These are phyloP conservation scores for Cacoxenus indagator DNA, from an alignment of 2,888 invertebrate species.

Conservation along the genomic window DNA sequence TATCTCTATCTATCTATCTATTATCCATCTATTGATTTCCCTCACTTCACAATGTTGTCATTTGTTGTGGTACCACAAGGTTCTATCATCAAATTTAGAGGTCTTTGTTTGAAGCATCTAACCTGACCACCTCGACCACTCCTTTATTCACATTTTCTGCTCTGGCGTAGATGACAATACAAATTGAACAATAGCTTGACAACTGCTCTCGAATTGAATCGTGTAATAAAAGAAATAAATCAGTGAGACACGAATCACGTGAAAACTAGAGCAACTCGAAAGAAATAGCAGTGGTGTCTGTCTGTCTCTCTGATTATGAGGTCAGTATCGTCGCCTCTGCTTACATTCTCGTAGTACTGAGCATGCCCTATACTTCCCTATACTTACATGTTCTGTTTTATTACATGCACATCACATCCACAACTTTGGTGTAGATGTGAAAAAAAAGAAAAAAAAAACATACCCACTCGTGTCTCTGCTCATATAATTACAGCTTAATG, in stretches of 20 bases:
- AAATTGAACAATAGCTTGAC: background rate
- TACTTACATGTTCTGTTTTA: background rate
- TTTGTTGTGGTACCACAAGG: background rate
- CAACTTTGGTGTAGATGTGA: background rate
- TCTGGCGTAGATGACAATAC: background rate
- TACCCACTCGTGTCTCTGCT: background rate
- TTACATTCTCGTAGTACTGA: too few species aligned
- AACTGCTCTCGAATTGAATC: background rate
- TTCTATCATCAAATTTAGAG: background rate
- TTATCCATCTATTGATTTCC: background rate
- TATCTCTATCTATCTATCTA: background rate
- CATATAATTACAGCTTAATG: conserved; percentile 39
- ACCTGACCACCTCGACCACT: background rate
- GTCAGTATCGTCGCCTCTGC: too few species aligned
- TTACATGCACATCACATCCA: conserved; percentile 3
- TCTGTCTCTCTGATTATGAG: conserved; percentile 17
- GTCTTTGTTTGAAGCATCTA: conserved; percentile 10
- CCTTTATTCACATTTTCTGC: background rate
- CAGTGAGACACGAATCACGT: conserved; percentile 1
- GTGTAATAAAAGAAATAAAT: conserved; percentile 16
- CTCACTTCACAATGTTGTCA: background rate
- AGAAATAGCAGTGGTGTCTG: background rate
- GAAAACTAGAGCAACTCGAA: background rate
- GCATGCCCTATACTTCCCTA: background rate
- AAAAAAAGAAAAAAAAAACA: background rate